Percentiles rank a stretch among this genome's conserved stretches.
Conservation (phyloP, 2,113 vertebrate species). For the Upupa epops region DNA sequence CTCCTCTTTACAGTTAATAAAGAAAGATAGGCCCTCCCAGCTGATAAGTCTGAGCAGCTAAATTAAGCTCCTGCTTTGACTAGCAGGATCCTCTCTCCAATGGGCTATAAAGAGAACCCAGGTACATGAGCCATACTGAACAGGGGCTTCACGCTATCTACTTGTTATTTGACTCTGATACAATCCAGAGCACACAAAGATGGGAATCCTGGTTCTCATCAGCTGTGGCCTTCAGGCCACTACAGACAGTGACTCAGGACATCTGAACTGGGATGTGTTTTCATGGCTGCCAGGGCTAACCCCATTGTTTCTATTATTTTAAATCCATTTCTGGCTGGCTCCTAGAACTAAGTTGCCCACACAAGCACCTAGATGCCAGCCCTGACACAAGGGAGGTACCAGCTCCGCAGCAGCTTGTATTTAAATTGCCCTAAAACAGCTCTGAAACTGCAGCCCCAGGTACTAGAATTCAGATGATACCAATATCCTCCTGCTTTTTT, state of each 20-base stretch:
- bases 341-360: neutral
- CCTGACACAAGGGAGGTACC: neutral
- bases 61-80: neutral
- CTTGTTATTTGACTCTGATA: neutral
- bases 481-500: neutral
- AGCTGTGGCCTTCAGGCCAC: neutral
- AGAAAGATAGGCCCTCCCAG: neutral
- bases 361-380: neutral
- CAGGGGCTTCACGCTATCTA: neutral
- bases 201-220: accelerated
- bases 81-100: neutral
- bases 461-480: neutral
- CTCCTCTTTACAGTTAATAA: neutral
- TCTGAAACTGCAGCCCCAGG: neutral
- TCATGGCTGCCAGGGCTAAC: neutral
- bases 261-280: neutral
- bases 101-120: neutral
- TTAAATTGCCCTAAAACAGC: neutral
- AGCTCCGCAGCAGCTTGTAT: neutral
- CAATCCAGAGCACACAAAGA: neutral
- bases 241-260: neutral
- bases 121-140: neutral
- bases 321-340: neutral
- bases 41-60: neutral
- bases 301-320: neutral